Evolutionary conservation across 2,888 invertebrate genomes (phyloP).

Genomic region (Arrhopalites spinosus): DNA sequence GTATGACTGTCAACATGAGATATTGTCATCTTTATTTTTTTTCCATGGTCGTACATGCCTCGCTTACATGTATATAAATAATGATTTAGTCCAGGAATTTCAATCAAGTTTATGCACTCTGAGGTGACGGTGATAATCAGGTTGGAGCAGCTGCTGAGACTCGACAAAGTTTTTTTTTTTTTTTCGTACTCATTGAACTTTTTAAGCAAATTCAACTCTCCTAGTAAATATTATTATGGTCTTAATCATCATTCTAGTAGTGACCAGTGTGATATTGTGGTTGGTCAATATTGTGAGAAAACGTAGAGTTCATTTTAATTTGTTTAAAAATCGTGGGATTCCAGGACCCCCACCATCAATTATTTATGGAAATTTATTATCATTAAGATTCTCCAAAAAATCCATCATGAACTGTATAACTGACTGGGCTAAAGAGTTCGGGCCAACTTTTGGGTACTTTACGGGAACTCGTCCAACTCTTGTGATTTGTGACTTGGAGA

Average conservation of each 20-base stretch:
- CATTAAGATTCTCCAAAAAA: slow-evolving; percentile 41
- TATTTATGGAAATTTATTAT: slow-evolving; percentile 46
- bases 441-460: slow-evolving; percentile 55
- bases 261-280: slow-evolving; percentile 9
- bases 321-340: slow-evolving; percentile 39
- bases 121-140: too few species aligned
- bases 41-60: too few species aligned
- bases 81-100: too few species aligned
- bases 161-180: too few species aligned
- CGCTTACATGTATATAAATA: too few species aligned
- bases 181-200: too few species aligned
- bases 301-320: slow-evolving; percentile 29
- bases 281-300: neutral
- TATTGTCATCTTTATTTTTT: too few species aligned
- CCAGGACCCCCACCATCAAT: slow-evolving; percentile 51
- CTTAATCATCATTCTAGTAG: neutral
- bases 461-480: slow-evolving; percentile 52
- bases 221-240: too few species aligned
- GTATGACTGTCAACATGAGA: too few species aligned
- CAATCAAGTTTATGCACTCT: too few species aligned
- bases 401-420: slow-evolving; percentile 46
- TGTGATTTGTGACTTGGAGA: slow-evolving; percentile 54
- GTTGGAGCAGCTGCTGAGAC: too few species aligned
- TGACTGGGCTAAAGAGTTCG: slow-evolving; percentile 54
- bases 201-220: too few species aligned